These are phyloP conservation scores for Drosophila nr. fundita DNA, from an alignment of 2,888 invertebrate species.

Conservation along the genomic window DNA sequence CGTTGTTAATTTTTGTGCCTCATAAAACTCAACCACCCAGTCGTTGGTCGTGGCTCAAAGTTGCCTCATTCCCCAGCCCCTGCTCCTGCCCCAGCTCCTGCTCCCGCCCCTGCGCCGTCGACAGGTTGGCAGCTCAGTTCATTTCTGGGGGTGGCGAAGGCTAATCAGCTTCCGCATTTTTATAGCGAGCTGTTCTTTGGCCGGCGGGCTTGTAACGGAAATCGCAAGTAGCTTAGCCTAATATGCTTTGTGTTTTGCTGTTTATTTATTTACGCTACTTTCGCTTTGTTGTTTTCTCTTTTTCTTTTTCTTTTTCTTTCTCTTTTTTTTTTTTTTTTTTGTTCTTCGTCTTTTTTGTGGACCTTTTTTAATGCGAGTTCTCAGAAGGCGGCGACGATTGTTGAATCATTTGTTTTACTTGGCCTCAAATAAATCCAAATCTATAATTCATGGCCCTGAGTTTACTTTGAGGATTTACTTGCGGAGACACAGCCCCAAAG, in stretches of 20 bases:
- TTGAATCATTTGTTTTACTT: constrained; percentile 77
- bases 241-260: constrained; percentile 77
- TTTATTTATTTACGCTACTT: constrained; percentile 76
- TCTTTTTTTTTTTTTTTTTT: not conserved
- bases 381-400: constrained; percentile 48
- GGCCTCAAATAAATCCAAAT: constrained; percentile 80
- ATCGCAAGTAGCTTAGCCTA: constrained; percentile 80
- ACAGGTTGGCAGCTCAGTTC: constrained; percentile 38
- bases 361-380: constrained; percentile 51
- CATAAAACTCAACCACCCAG: constrained; percentile 73
- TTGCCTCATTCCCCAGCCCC: not conserved
- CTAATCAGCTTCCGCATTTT: constrained; percentile 78
- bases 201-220: constrained; percentile 71
- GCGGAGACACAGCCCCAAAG: constrained; percentile 2
- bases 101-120: not conserved
- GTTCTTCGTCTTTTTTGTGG: not conserved
- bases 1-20: constrained; percentile 78
- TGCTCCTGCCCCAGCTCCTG: not conserved
- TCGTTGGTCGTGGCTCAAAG: constrained; percentile 3
- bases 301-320: constrained; percentile 7
- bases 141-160: constrained; percentile 43
- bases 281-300: constrained; percentile 47
- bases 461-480: constrained; percentile 59
- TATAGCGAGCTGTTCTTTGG: constrained; percentile 53
- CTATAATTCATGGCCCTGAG: constrained; percentile 71